Percentiles rank a stretch among this genome's conserved stretches.
phyloP scores from a whole-genome alignment of 92 coral and sea anemone species.

The Porites divaricata region DNA sequence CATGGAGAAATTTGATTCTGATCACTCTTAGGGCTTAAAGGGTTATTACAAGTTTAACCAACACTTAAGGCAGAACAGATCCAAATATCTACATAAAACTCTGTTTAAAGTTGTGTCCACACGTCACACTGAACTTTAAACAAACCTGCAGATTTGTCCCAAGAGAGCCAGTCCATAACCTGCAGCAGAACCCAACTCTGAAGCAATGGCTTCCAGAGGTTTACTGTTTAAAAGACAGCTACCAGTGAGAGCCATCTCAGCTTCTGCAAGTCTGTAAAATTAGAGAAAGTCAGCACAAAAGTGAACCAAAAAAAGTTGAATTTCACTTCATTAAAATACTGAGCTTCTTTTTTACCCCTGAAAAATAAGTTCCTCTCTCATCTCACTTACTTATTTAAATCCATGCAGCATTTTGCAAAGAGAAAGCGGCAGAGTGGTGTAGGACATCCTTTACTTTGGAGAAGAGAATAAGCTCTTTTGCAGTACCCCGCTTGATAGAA shows the following conservation, averaged over 20 bases:
- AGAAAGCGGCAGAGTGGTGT: constrained; percentile 92
- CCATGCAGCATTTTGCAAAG: constrained; percentile 97
- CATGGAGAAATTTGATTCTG: too few relatives aligned
- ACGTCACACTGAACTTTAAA: constrained; percentile 1
- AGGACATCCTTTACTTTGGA: constrained; percentile 90
- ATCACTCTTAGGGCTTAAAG: too few relatives aligned
- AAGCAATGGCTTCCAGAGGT: constrained; percentile 86
- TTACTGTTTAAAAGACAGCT: constrained; percentile 89
- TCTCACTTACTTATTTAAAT: constrained; percentile 90
- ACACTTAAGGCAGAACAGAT: too few relatives aligned
- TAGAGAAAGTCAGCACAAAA: not conserved
- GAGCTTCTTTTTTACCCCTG: too few relatives aligned
- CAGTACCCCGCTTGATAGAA: constrained; percentile 91
- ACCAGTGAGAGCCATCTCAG: constrained; percentile 91
- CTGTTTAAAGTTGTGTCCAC: too few relatives aligned
- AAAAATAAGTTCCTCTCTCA: too few relatives aligned
- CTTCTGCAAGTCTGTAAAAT: constrained; percentile 85
- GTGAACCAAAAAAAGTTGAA: not conserved
- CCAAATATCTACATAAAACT: too few relatives aligned
- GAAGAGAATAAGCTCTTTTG: constrained; percentile 85
- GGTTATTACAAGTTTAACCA: too few relatives aligned
- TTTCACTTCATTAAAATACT: too few relatives aligned
- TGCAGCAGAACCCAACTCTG: constrained; percentile 96
- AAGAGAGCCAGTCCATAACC: constrained; percentile 94
- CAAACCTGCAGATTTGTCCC: constrained; percentile 95